Evolutionary conservation across 2,888 invertebrate genomes (phyloP), one percentile per base, ranked within the genome.

Genomic region (Digitonthophagus gazella): DNA sequence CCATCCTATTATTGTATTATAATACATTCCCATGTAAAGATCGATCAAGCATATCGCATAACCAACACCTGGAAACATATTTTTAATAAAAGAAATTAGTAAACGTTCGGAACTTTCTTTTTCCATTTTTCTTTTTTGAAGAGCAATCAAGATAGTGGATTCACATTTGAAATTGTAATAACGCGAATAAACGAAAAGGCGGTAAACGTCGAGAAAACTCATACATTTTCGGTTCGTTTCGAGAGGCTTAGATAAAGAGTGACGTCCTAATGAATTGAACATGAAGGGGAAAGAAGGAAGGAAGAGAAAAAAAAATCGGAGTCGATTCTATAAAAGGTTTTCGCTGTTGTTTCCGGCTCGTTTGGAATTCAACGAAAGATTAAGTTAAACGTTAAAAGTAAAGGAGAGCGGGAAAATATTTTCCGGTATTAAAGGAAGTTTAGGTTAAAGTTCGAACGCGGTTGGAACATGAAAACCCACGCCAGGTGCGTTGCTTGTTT

Each of bases 1-100:
- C 95, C 97, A 97, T 63, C 96, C 95, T 78, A 97, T 97, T 82
- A 97, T 94, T 64, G 97, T 96, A 85, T 97, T 97, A 87, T 97
- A 97, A 85, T 96, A 97, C 92, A 97, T 97, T 76, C 94, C 95
- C 90, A 93, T 92, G 86, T 97, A 97, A 80, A 97, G 89, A 84
- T 97, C 96, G 77, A 97, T 94, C 81, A 97, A 88, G 82, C 97
- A 97, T 80, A 97, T 97, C 6, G 97, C 96, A 85, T 97, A 97
- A 67, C 97, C 97, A 66, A 97, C 92, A 74, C 97, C 97, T 96
- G 84, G 11, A 82, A 79, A n/a, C n/a, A n/a, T n/a, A n/a, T n/a
- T n/a, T n/a, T 22, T 15, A 55, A 44, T 6, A 67, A 67, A 64
- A 57, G n/a, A 18, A 18, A 3, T 65, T 65, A 61, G 15, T 56